A percentile compares a stretch with the other conserved stretches of the same genome.
Conservation (phyloP, 2,113 vertebrate species). For the Anas platyrhynchos region DNA sequence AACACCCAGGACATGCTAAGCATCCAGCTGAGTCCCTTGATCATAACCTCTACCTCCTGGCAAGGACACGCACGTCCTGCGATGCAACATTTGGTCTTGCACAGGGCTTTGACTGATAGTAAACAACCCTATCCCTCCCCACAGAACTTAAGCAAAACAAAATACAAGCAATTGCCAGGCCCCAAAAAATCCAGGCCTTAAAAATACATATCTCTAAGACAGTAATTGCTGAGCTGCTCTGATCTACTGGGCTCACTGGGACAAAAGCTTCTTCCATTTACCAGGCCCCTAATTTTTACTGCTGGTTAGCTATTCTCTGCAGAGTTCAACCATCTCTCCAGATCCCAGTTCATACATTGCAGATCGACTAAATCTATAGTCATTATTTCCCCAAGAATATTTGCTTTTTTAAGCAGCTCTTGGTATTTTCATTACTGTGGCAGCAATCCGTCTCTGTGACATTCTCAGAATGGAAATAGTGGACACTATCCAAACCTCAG, state of each 20-base stretch:
- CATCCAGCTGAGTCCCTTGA: background rate
- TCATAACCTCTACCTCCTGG: background rate
- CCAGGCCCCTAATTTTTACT: background rate
- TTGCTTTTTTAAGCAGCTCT: conserved; percentile 39
- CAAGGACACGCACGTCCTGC: background rate
- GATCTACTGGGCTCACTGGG: background rate
- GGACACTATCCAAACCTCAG: conserved; percentile 27
- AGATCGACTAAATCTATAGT: background rate
- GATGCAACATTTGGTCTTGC: accelerated
- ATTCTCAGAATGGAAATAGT: conserved; percentile 48
- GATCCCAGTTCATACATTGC: background rate
- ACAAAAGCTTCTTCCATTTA: background rate
- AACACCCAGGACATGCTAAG: accelerated
- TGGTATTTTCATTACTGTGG: conserved; percentile 16
- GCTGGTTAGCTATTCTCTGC: background rate
- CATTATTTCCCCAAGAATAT: conserved; percentile 33
- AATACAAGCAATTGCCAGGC: accelerated
- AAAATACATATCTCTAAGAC: background rate
- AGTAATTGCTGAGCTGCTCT: background rate
- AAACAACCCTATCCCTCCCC: background rate
- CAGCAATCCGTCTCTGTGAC: conserved; percentile 35
- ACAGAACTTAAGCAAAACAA: background rate
- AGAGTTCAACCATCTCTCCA: background rate
- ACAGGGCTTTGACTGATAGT: background rate
- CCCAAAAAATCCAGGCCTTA: background rate